These are phyloP conservation scores for Apteryx mantelli DNA, from an alignment of 2,113 vertebrate genomes.

Conservation along the genomic window DNA sequence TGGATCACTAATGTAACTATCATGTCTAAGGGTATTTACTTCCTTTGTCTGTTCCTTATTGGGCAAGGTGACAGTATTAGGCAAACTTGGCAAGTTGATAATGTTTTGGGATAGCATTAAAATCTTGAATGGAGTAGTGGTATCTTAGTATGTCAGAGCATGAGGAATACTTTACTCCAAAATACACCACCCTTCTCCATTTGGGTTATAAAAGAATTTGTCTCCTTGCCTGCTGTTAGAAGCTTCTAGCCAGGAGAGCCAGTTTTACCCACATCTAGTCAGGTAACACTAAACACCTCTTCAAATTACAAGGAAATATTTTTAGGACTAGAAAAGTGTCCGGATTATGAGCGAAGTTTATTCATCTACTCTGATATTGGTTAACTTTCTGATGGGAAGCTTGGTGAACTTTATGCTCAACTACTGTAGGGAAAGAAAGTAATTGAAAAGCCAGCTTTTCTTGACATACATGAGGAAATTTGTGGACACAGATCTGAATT, in stretches of 20 bases:
- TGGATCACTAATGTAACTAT: not conserved
- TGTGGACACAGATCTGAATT: slow-evolving; percentile 2
- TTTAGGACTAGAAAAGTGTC: not conserved
- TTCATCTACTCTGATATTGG: not conserved
- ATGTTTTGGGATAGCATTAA: not conserved
- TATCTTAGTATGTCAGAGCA: not conserved
- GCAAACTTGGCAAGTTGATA: not conserved
- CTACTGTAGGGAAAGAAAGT: not conserved
- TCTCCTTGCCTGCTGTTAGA: not conserved
- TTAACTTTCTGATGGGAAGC: not conserved
- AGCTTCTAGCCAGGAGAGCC: not conserved
- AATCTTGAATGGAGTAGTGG: not conserved
- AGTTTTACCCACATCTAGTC: not conserved
- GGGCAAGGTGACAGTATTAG: not conserved
- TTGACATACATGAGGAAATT: not conserved
- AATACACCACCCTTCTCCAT: not conserved
- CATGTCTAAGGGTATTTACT: not conserved
- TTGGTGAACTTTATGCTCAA: not conserved
- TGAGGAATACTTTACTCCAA: not conserved
- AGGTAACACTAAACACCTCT: not conserved
- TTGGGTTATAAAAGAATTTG: not conserved
- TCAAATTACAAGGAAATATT: not conserved
- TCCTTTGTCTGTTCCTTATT: not conserved
- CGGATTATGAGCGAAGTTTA: not conserved
- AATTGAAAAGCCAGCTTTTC: slow-evolving; percentile 18